Conservation (phyloP, 2,888 invertebrate genomes). For the Cataglyphis cursor region DNA sequence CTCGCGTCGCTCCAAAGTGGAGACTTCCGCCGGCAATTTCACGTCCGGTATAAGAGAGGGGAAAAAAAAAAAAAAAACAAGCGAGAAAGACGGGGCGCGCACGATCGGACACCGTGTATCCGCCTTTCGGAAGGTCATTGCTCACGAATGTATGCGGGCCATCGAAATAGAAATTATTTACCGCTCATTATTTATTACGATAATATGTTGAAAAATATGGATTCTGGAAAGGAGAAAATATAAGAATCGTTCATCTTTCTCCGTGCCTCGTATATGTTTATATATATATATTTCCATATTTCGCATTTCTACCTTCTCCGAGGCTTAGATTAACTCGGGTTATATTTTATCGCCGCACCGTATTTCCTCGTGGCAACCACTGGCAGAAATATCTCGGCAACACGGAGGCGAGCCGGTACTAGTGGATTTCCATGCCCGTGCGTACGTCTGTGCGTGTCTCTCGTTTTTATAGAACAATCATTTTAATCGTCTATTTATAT, state of each 20-base stretch:
- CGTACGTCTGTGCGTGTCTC: slow-evolving; percentile 18
- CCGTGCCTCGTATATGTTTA: background rate
- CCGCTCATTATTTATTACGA: background rate
- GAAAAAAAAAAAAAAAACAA: slow-evolving; percentile 33
- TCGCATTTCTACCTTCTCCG: background rate
- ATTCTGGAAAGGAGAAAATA: background rate
- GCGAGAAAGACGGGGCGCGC: slow-evolving; percentile 4
- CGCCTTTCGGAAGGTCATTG: background rate
- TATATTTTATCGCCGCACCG: slow-evolving; percentile 17
- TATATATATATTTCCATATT: background rate
- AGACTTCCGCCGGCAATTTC: slow-evolving; percentile 63
- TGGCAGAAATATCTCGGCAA: slow-evolving; percentile 51
- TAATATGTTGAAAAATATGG: background rate
- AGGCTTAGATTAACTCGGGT: slow-evolving; percentile 35
- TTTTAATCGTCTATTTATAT: slow-evolving; percentile 25
- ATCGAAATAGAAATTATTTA: no score
- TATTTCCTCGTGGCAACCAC: slow-evolving; percentile 56
- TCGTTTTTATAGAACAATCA: slow-evolving; percentile 46
- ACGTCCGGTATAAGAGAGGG: slow-evolving; percentile 53
- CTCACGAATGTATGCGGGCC: background rate
- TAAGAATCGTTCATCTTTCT: no score
- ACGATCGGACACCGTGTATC: slow-evolving; percentile 8
- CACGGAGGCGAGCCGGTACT: slow-evolving; percentile 37
- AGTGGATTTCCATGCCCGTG: slow-evolving; percentile 11
- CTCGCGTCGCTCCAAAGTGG: slow-evolving; percentile 51